phyloP scores from a whole-genome alignment of 2,113 vertebrate species.

The Rhodinocichla rosea region DNA sequence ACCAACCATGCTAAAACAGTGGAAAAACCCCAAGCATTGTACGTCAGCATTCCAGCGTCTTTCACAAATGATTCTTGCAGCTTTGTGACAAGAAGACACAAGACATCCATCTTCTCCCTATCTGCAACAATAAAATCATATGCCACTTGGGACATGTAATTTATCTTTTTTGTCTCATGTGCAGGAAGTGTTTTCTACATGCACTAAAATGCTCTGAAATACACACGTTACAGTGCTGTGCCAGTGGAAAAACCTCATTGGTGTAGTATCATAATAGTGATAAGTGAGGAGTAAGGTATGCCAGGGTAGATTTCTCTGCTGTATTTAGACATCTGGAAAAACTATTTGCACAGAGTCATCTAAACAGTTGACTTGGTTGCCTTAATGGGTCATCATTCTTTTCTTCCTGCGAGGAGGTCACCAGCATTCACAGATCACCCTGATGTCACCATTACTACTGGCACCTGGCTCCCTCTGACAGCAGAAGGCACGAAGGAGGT shows the following conservation, averaged over 20 bases:
- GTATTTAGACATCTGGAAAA: not conserved
- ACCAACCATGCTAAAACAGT: slow-evolving; percentile 23
- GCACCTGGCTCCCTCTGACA: not conserved
- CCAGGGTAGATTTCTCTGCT: not conserved
- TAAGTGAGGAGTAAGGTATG: not conserved
- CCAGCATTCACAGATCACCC: not conserved
- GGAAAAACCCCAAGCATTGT: slow-evolving; percentile 44
- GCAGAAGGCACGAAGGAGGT: not conserved
- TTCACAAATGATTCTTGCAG: not conserved
- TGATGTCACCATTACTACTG: not conserved
- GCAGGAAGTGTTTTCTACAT: not conserved
- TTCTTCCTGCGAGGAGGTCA: not conserved
- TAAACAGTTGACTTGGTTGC: not conserved
- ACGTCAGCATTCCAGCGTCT: not conserved
- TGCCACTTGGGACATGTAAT: not conserved
- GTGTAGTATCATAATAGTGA: not conserved
- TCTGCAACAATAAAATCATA: not conserved
- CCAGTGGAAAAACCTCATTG: not conserved
- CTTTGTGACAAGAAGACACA: not conserved
- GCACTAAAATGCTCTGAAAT: not conserved
- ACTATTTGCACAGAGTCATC: not conserved
- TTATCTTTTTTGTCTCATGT: not conserved
- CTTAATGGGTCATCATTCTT: not conserved
- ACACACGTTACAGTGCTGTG: not conserved
- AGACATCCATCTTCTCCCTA: not conserved